Evolutionary conservation across 2,888 invertebrate genomes (phyloP).

Genomic region (Aporophyla nigra): DNA sequence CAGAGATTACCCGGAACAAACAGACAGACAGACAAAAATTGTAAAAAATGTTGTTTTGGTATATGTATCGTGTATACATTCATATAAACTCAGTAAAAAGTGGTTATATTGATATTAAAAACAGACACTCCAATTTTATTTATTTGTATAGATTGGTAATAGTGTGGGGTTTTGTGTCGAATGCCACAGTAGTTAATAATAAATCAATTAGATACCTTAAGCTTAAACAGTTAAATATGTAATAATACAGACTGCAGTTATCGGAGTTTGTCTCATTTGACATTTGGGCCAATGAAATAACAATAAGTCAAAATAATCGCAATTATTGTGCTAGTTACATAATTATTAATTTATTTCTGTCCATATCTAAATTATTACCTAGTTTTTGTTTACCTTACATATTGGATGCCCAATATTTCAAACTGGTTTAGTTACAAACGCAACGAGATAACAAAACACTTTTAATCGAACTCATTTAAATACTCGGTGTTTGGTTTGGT

Average conservation of each 20-base stretch:
- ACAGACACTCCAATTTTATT: no score
- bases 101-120: no score
- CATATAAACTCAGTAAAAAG: no score
- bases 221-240: slow-evolving; percentile 12
- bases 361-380: slow-evolving; percentile 19
- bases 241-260: slow-evolving; percentile 26
- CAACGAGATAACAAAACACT: slow-evolving; percentile 23
- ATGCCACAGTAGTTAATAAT: no score
- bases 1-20: no score
- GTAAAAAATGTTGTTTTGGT: no score
- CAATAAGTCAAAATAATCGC: slow-evolving; percentile 51
- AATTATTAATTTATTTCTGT: slow-evolving; percentile 22
- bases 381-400: slow-evolving; percentile 21
- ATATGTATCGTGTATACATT: no score
- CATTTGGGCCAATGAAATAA: slow-evolving; percentile 44
- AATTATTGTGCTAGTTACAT: slow-evolving; percentile 46
- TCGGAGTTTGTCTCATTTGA: slow-evolving; percentile 36
- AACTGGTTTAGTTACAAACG: slow-evolving; percentile 13
- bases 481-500: neutral
- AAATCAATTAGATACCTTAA: no score
- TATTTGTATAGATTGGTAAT: no score
- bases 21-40: no score
- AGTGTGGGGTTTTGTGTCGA: no score
- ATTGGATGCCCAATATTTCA: slow-evolving; percentile 13
- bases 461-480: slow-evolving; percentile 12